Conservation (phyloP, 2,888 invertebrate species). For the Ptychoptera contaminata region DNA sequence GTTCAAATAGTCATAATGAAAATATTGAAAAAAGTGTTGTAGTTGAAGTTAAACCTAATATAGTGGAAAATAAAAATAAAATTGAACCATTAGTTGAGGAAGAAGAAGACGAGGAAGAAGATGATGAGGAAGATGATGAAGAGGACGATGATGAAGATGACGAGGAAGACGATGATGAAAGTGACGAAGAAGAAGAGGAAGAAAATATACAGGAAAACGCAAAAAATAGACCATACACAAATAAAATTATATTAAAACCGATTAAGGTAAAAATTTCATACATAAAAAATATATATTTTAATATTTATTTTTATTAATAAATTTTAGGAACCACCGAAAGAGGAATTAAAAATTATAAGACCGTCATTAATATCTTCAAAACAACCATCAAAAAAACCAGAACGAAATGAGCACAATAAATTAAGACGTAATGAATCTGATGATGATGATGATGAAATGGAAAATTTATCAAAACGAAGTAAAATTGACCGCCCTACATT, state of each 20-base stretch:
- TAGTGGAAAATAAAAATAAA: constrained; percentile 9
- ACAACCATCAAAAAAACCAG: constrained; percentile 8
- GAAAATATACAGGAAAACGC: background rate
- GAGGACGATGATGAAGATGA: constrained; percentile 4
- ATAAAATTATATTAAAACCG: background rate
- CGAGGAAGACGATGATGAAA: background rate
- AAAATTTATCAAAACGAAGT: background rate
- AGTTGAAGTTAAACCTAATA: constrained; percentile 27
- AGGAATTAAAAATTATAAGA: constrained; percentile 7
- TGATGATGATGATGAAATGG: background rate
- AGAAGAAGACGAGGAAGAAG: constrained; percentile 1
- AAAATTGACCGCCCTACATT: constrained; percentile 1
- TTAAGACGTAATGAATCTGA: constrained; percentile 10
- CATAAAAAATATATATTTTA: background rate
- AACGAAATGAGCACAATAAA: constrained; percentile 11
- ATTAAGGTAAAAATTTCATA: background rate
- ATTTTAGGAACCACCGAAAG: background rate
- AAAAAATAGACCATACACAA: background rate
- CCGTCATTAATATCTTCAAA: constrained; percentile 3
- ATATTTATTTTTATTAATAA: background rate
- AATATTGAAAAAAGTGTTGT: constrained; percentile 11
- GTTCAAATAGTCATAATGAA: constrained; percentile 24
- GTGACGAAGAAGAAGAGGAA: background rate
- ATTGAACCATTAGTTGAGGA: constrained; percentile 8
- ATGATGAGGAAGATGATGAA: constrained; percentile 2